Evolutionary conservation across 2,888 invertebrate genomes (phyloP).

Genomic region (Drosophila melanosoma): DNA sequence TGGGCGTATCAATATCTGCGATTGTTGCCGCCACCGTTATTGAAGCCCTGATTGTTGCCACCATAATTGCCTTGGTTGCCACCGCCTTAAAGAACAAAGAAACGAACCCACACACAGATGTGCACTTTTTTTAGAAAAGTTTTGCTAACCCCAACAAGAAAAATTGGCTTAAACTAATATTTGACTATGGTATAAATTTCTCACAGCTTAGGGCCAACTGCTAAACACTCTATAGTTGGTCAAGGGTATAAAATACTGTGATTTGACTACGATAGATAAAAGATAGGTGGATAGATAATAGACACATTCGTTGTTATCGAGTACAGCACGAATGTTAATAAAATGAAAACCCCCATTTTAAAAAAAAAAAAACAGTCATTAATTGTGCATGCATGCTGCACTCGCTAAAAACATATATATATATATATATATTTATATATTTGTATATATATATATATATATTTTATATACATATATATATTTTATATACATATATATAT

Average conservation of each 20-base stretch:
- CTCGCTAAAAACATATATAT: neutral
- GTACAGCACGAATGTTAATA: constrained; percentile 1
- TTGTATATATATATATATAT: neutral
- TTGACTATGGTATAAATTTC: constrained; percentile 56
- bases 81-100: constrained; percentile 87
- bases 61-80: constrained; percentile 86
- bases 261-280: constrained; percentile 5
- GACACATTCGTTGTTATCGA: neutral
- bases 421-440: neutral
- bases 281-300: neutral
- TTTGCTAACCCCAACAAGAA: constrained; percentile 19
- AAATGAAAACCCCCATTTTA: neutral
- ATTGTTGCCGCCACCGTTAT: constrained; percentile 83
- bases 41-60: constrained; percentile 85
- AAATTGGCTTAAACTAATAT: constrained; percentile 1
- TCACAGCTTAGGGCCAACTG: constrained; percentile 64
- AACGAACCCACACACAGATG: constrained; percentile 86
- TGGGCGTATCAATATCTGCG: constrained; percentile 85
- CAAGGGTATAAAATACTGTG: constrained; percentile 48
- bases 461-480: neutral
- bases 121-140: constrained; percentile 86
- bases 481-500: neutral
- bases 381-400: constrained; percentile 4
- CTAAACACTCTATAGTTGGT: constrained; percentile 51
- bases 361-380: constrained; percentile 3